Percentiles rank a stretch among this genome's conserved stretches.
phyloP scores from a whole-genome alignment of 1,140 invertebrate genomes.

The Anoplolepis gracilipes region DNA sequence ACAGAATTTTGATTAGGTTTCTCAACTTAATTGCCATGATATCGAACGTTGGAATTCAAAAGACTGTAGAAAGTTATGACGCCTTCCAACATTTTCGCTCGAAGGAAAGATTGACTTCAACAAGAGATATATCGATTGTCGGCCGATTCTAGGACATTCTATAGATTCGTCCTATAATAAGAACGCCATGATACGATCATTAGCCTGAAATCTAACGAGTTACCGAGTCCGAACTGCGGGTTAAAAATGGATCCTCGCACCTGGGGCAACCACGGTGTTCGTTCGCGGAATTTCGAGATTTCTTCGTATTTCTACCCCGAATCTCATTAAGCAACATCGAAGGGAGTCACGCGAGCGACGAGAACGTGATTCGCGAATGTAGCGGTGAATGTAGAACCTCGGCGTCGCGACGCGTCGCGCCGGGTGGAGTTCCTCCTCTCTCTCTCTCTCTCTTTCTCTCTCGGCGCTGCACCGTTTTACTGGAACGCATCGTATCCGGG shows the following conservation, averaged over 20 bases:
- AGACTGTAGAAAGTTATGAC: neutral
- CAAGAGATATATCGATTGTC: constrained; percentile 42
- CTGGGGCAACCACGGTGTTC: neutral
- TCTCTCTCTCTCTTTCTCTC: no score
- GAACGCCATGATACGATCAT: constrained; percentile 52
- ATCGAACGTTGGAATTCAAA: neutral
- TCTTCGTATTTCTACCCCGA: constrained; percentile 49
- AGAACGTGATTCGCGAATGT: constrained; percentile 33
- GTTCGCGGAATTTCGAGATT: constrained; percentile 47
- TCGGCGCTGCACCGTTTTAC: constrained; percentile 11
- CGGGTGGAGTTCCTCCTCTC: constrained; percentile 37
- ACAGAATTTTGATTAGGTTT: neutral
- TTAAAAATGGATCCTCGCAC: constrained; percentile 60
- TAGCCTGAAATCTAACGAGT: constrained; percentile 19
- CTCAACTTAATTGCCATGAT: neutral
- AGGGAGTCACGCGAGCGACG: constrained; percentile 48
- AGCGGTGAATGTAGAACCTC: constrained; percentile 10
- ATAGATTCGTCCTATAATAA: constrained; percentile 47
- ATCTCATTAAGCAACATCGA: constrained; percentile 59
- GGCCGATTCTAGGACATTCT: constrained; percentile 50
- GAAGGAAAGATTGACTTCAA: constrained; percentile 13
- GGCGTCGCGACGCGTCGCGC: constrained; percentile 38
- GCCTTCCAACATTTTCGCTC: constrained; percentile 2
- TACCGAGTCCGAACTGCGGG: constrained; percentile 13
- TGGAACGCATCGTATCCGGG: constrained; percentile 28